Base-by-base conservation (phyloP, 1,140 invertebrate species). In the Pseudomyrmex flavicornis region DNA sequence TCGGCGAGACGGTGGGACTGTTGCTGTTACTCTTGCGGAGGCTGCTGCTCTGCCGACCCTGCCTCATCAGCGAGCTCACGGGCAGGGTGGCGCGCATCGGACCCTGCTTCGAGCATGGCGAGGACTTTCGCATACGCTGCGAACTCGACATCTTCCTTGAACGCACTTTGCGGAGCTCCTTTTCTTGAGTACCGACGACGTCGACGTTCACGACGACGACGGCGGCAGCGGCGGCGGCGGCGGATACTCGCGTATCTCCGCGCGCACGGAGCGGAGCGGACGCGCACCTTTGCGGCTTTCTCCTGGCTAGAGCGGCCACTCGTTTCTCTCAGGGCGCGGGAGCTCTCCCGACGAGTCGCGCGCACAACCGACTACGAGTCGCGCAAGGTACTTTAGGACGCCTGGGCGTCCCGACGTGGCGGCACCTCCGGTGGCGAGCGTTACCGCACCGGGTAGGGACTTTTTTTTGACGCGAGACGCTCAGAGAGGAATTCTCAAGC, bases 41-140 rank as follows among this genome's bases (percentile, higher is more conserved):
- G 58, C 94, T 95, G 87, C 94, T 95, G 74, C 91, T 90, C 62
- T 93, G 91, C 76, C 94, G 93, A 88, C 95, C 95, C 89, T 96
- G 95, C 88, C 96, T 95, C 88, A 97, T 94, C 48, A 97, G 94
- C 63, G 96, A 97, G 83, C 96, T 96, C 84, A 97, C 96, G 65
- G 96, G 96, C 87, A 97, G 94, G 66, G 96, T 97, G 58, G 96
- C 96, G 92, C 96, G 95, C 95, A 97, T 96, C 82, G 96, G 96
- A 48, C 96, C 96, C 88, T 96, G 95, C 94, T 97, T 96, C 83
- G 96, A 95, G 91, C 95, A 96, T 89, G 96, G 96, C 83, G 96
- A 96, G 87, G 96, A 96, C 93, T 96, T 96, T 91, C 96, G 95
- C 93, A 96, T 95, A 90, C 96, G 95, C 89, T 95, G 94, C 84